Conservation (phyloP, 2,113 vertebrate species). For the Nothobranchius furzeri region DNA sequence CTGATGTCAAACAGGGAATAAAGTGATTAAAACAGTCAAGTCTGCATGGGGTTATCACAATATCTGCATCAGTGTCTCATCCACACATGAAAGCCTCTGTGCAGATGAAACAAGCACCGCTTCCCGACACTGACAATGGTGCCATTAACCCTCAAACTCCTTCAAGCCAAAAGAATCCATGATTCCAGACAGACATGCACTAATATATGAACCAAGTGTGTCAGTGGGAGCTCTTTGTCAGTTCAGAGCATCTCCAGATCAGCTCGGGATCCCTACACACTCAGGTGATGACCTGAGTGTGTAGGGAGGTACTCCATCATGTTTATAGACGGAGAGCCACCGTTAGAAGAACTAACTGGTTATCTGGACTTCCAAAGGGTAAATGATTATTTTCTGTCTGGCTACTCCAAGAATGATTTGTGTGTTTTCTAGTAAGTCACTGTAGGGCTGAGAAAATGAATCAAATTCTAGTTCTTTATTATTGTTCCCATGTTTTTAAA, state of each 20-base stretch:
- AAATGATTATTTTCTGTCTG: not conserved
- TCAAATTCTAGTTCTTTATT: not conserved
- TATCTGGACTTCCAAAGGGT: not conserved
- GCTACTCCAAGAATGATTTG: not conserved
- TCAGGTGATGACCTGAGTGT: not conserved
- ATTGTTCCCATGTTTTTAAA: not conserved
- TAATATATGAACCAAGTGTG: slow-evolving; percentile 21
- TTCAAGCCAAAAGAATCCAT: slow-evolving; percentile 19
- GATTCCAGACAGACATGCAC: slow-evolving; percentile 7
- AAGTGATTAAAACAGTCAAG: slow-evolving; percentile 20
- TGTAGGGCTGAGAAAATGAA: not conserved
- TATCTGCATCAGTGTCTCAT: not conserved
- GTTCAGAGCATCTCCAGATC: slow-evolving; percentile 16
- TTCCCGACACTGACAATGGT: slow-evolving; percentile 29
- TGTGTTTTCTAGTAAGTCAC: not conserved
- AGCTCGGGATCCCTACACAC: not conserved
- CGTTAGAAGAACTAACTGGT: not conserved
- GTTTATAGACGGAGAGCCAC: not conserved
- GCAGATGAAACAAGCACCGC: not conserved
- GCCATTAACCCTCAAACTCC: slow-evolving; percentile 50
- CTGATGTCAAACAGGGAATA: slow-evolving; percentile 18
- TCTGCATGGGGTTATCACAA: slow-evolving; percentile 1
- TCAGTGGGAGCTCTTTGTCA: slow-evolving; percentile 14
- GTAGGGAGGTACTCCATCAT: not conserved
- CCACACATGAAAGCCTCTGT: not conserved